Evolutionary conservation across 2,888 invertebrate genomes (phyloP), one percentile per base, ranked within the genome.

Genomic region (Girardia tigrina): DNA sequence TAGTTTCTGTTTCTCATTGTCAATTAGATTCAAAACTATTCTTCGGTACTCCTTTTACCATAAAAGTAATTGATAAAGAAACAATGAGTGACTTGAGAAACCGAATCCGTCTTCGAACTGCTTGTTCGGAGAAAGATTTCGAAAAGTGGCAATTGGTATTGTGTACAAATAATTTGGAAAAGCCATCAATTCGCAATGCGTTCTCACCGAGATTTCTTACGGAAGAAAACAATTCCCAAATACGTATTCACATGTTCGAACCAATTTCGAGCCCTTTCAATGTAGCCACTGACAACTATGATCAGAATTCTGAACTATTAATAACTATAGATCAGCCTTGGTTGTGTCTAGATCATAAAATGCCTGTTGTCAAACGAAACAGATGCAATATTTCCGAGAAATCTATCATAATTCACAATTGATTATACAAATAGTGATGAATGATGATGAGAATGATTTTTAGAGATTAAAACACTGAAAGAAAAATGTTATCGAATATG

Each of bases 131-230:
- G 23, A 56, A 56, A n/a, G 56, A 56, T 20, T 56, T 56, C 23
- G 56, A 56, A 56, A 56, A 56, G 23, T 56, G 23, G n/a, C 56
- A 56, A 56, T 56, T 56, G 23, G 56, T 23, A 12, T 23, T 56
- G 8, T 56, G 56, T 56, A 56, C 56, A 56, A 56, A 56, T 56
- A 56, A 56, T 56, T n/a, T 56, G n/a, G 56, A 56, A 56, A 56
- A 56, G 56, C 56, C 56, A 56, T 56, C 56, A n/a, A 56, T 20
- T 56, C 56, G 56, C 2, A 23, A 23, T 12, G 56, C 56, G 23
- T 56, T 56, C 56, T 56, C 56, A 56, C 56, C 56, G n/a, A 56
- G n/a, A 56, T 56, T 56, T 56, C 56, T 56, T 56, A 56, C 56
- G 6, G 56, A 56, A 56, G 56, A 56, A 56, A 56, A 56, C 56